A percentile compares a stretch with the other conserved stretches of the same genome.
Conservation (phyloP, 2,113 vertebrate genomes). For the Embiotoca jacksoni region DNA sequence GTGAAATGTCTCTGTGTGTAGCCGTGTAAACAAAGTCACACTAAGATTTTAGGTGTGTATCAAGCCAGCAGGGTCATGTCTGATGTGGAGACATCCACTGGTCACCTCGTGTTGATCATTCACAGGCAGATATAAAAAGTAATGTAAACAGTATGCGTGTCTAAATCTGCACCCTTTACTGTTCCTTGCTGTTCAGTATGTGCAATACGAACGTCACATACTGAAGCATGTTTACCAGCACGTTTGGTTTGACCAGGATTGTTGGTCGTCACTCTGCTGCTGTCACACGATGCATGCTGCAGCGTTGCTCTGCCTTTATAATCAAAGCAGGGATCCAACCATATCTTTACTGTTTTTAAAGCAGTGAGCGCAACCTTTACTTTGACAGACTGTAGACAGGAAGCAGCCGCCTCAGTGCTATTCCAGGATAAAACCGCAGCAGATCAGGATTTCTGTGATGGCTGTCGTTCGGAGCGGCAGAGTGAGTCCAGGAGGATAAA, state of each 20-base stretch:
- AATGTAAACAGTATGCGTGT: not conserved
- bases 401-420: not conserved
- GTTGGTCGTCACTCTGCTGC: not conserved
- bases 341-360: not conserved
- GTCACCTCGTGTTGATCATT: not conserved
- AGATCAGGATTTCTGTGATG: conserved; percentile 2
- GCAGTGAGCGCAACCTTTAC: not conserved
- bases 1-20: conserved; percentile 36
- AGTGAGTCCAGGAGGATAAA: conserved; percentile 46
- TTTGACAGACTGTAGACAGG: not conserved
- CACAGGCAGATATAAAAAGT: not conserved
- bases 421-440: conserved; percentile 1
- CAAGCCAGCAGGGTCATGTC: conserved; percentile 8
- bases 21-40: conserved; percentile 32
- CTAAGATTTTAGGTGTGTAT: not conserved
- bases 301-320: not conserved
- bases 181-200: not conserved
- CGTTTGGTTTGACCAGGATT: not conserved
- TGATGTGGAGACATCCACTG: not conserved
- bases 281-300: conserved; percentile 20
- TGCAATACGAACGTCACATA: not conserved
- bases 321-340: not conserved
- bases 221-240: conserved; percentile 40
- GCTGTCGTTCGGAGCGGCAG: conserved; percentile 24
- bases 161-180: conserved; percentile 3